Conservation (phyloP, 2,797 vertebrate species). For the Melanotaenia maccullochi region DNA sequence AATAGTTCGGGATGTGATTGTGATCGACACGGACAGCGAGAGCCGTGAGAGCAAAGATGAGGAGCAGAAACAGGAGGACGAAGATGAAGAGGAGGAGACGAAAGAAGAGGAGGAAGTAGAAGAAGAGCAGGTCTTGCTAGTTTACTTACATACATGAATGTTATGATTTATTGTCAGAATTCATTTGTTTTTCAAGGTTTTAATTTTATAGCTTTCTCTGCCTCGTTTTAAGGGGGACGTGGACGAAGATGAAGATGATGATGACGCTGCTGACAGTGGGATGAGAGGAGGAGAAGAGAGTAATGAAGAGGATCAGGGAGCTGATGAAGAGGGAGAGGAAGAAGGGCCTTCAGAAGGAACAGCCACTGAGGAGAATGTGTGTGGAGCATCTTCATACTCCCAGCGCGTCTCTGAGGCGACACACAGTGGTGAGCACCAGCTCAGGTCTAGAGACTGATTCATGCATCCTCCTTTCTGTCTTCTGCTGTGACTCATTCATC, state of each 20-base stretch:
- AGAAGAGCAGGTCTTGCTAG: constrained; percentile 39
- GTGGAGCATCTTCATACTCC: constrained; percentile 81
- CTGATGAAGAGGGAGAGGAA: constrained; percentile 76
- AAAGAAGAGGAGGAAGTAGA: constrained; percentile 65
- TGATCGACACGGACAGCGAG: constrained; percentile 94
- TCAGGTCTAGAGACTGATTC: fast-evolving
- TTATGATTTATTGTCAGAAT: not conserved
- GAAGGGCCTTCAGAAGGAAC: constrained; percentile 80
- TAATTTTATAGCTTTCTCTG: not conserved
- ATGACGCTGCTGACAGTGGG: constrained; percentile 86
- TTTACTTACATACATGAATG: not conserved
- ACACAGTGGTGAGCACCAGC: constrained; percentile 82
- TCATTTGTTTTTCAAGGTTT: not conserved
- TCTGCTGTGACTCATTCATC: not conserved
- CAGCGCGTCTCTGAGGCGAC: constrained; percentile 88
- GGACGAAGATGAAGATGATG: constrained; percentile 87
- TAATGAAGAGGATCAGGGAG: constrained; percentile 88
- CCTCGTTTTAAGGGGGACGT: constrained; percentile 83
- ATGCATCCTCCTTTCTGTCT: not conserved
- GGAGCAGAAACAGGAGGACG: constrained; percentile 73
- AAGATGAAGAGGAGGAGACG: constrained; percentile 37
- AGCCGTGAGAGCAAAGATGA: constrained; percentile 89
- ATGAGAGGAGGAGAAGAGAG: constrained; percentile 90
- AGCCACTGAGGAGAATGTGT: constrained; percentile 87
- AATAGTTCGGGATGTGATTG: constrained; percentile 88